Conservation (phyloP, 2,113 vertebrate species). For the Thoracochromis brauschi region DNA sequence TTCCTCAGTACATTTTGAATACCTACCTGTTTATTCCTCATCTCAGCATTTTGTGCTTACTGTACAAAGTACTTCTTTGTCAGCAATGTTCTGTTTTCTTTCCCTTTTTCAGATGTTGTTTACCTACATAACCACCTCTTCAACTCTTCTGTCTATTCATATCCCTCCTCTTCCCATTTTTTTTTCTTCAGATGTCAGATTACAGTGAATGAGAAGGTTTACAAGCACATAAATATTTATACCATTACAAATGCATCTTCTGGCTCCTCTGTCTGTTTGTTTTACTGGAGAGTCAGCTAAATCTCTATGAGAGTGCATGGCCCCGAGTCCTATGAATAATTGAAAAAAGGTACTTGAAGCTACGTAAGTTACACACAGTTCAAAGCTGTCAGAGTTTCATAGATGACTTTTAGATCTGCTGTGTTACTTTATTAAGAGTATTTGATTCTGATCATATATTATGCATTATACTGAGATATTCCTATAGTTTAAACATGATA, state of each 20-base stretch:
- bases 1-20: not conserved
- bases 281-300: constrained; percentile 10
- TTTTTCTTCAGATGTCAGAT: not conserved
- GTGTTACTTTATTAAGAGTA: not conserved
- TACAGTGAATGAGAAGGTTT: not conserved
- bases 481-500: not conserved
- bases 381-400: not conserved
- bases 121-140: not conserved
- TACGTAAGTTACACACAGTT: not conserved
- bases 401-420: not conserved
- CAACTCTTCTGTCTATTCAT: not conserved
- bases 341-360: not conserved
- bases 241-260: not conserved
- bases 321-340: not conserved
- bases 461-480: not conserved
- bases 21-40: not conserved
- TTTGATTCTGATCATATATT: not conserved
- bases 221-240: not conserved
- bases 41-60: not conserved
- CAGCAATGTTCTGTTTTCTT: constrained; percentile 14
- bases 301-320: not conserved
- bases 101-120: not conserved
- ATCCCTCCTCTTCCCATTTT: not conserved
- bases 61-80: constrained; percentile 3
- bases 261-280: not conserved